Evolutionary conservation across 2,113 vertebrate species (phyloP).

Genomic region (Cynopterus brachyotis): DNA sequence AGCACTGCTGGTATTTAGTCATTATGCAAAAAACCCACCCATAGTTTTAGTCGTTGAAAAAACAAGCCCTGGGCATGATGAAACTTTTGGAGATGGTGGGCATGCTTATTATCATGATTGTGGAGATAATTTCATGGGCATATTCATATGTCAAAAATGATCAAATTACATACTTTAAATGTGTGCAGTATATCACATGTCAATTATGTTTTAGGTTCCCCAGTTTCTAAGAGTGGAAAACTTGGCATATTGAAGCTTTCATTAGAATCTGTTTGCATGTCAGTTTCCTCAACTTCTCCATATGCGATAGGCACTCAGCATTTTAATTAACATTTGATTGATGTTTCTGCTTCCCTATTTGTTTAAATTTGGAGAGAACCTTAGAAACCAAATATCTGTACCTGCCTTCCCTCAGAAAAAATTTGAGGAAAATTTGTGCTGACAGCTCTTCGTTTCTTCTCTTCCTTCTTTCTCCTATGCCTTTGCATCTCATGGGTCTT

Average conservation of each 20-base stretch:
- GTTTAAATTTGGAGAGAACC: constrained; percentile 5
- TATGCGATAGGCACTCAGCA: neutral
- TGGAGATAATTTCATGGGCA: neutral
- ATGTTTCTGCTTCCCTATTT: neutral
- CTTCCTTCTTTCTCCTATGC: neutral
- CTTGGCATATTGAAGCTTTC: neutral
- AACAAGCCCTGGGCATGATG: neutral
- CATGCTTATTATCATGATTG: neutral
- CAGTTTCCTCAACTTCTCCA: neutral
- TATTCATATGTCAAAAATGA: neutral
- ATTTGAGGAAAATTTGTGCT: neutral
- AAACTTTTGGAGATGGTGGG: neutral
- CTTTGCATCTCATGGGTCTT: neutral
- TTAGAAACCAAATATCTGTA: neutral
- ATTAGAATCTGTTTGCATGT: neutral
- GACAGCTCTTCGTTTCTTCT: neutral
- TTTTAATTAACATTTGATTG: constrained; percentile 27
- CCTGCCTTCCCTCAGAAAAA: neutral
- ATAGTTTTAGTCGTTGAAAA: neutral
- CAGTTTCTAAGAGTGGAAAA: neutral
- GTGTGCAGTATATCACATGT: neutral
- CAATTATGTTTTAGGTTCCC: neutral
- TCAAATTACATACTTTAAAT: neutral
- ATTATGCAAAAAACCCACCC: neutral
- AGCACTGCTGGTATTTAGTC: neutral